phyloP scores from a whole-genome alignment of 2,797 vertebrate species.

The Sparidentex hasta region DNA sequence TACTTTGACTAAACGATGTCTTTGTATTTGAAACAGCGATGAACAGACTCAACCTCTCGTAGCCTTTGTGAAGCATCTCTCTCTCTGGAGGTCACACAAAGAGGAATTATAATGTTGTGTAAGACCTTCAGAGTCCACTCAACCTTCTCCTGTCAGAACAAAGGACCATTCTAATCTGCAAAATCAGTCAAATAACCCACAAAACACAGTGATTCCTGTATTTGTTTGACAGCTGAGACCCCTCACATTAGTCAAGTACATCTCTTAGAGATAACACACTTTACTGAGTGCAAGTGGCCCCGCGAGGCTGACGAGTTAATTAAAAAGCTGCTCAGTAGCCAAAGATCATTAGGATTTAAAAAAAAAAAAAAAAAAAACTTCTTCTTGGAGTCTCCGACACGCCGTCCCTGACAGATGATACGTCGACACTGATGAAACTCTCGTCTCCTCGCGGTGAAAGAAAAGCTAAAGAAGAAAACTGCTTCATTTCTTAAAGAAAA shows the following conservation, averaged over 20 bases:
- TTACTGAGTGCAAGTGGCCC: background rate
- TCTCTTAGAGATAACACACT: background rate
- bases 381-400: background rate
- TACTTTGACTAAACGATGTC: no score
- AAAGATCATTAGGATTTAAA: background rate
- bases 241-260: background rate
- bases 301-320: background rate
- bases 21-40: no score
- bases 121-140: background rate
- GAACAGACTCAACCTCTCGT: background rate
- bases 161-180: background rate
- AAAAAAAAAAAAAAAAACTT: background rate
- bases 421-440: background rate
- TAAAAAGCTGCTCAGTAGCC: background rate
- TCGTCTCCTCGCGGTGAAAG: background rate
- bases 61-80: background rate
- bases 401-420: background rate
- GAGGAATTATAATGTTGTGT: background rate
- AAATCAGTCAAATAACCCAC: background rate
- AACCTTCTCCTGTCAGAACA: background rate
- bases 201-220: background rate
- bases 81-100: background rate
- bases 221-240: background rate
- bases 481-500: background rate
- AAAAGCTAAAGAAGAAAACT: no score